Base-by-base conservation (phyloP, 1,140 invertebrate genomes). In the Venturia canescens region DNA sequence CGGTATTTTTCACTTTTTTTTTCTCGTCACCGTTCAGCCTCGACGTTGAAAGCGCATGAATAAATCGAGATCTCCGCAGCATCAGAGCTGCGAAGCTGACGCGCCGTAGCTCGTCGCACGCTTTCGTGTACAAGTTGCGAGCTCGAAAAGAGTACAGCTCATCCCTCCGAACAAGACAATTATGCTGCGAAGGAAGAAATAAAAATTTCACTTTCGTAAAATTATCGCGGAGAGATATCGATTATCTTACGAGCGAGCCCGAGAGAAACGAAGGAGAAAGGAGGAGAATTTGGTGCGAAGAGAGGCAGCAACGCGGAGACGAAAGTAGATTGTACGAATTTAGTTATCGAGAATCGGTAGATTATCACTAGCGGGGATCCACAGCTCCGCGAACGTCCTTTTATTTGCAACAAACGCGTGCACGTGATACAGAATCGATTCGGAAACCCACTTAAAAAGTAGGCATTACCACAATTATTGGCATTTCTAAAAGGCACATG, bases 381-480 rank as follows among this genome's bases (percentile, higher is more conserved):
- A 27, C 27, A 71, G 84, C 60, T n/a, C n/a, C n/a, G n/a, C n/a
- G n/a, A n/a, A n/a, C n/a, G n/a, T n/a, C n/a, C n/a, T n/a, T 66
- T 6, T 66, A 23, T 66, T 5, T 66, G 2, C 2, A 18, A 5
- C 4, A 66, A 29, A 66, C 7, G 80, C 44, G 53, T 69, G 83
- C 81, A 86, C 83, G 82, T 83, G 85, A 85, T 80, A 79, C 82
- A 44, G 83, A 85, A 88, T 89, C 87, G 71, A 26, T 48, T 31
- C 89, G 90, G 90, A 91, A 90, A 91, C 88, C 86, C 84, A 89
- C 86, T 89, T 90, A 89, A 90, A 90, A 91, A 90, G 90, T 90
- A 90, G 87, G 88, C 89, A 91, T 91, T 91, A 91, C 88, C 86
- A 89, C 90, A 91, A 91, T 90, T 91, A 90, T 89, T 87, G 83